Percentiles rank a stretch among this genome's conserved stretches.
These are phyloP conservation scores for Drosophila niveifrons DNA, from an alignment of 2,888 invertebrate species.

Conservation along the genomic window DNA sequence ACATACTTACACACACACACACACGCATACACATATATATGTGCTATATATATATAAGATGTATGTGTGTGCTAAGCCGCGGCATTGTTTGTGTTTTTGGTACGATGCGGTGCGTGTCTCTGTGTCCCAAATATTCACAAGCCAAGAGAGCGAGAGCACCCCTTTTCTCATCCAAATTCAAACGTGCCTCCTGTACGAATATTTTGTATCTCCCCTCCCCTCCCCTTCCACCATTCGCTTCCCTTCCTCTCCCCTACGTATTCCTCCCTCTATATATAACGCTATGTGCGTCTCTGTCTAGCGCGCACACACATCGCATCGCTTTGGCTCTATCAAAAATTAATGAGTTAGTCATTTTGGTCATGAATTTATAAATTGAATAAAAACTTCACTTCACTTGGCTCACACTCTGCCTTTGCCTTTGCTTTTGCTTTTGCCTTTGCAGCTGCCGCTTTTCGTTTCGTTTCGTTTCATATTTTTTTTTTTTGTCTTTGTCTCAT, in stretches of 20 bases:
- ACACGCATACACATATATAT: slow-evolving; percentile 15
- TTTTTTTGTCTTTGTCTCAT: slow-evolving; percentile 7
- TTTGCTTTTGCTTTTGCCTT: slow-evolving; percentile 8
- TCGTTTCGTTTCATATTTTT: slow-evolving; percentile 18
- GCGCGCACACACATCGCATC: neutral
- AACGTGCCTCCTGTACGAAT: slow-evolving; percentile 17
- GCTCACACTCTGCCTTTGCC: slow-evolving; percentile 17
- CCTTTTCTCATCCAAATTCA: slow-evolving; percentile 55
- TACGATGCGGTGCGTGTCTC: slow-evolving; percentile 39
- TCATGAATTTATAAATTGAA: slow-evolving; percentile 80
- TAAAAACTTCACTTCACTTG: slow-evolving; percentile 74
- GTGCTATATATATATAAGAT: slow-evolving; percentile 26
- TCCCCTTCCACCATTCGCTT: neutral
- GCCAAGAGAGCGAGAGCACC: slow-evolving; percentile 42
- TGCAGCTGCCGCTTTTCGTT: slow-evolving; percentile 71
- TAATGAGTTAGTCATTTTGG: slow-evolving; percentile 79
- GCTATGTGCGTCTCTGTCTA: slow-evolving; percentile 15
- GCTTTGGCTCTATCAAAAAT: slow-evolving; percentile 72
- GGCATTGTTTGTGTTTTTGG: slow-evolving; percentile 68
- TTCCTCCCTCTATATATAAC: too few relatives aligned
- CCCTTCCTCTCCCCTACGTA: slow-evolving; percentile 2
- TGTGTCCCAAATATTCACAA: slow-evolving; percentile 66
- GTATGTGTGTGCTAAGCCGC: slow-evolving; percentile 66
- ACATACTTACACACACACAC: slow-evolving; percentile 32
- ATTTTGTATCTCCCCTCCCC: neutral